Evolutionary conservation across 53 echinoderm and acorn worm genomes (phyloP).

Genomic region (Temnopleurus reevesii): DNA sequence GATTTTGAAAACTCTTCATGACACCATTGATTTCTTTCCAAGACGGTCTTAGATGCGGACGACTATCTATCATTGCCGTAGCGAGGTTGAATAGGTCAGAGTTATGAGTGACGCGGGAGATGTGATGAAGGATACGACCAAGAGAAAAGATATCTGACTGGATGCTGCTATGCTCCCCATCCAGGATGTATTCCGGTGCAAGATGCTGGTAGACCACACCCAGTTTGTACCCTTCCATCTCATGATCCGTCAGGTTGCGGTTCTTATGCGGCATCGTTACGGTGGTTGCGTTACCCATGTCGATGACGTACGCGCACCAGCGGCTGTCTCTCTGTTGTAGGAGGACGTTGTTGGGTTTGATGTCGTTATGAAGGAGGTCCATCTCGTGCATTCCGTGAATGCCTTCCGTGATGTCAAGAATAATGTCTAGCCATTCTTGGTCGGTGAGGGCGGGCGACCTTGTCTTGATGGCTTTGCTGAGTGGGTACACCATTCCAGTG

Average conservation of each 20-base stretch:
- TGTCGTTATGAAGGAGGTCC: conserved; percentile 47
- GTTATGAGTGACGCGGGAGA: conserved; percentile 17
- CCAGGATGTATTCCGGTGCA: conserved; percentile 33
- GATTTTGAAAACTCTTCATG: background rate
- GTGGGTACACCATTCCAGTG: background rate
- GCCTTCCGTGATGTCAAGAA: conserved; percentile 28
- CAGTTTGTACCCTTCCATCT: conserved; percentile 33
- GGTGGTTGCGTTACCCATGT: conserved; percentile 41
- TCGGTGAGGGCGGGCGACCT: background rate
- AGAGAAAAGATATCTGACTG: conserved; percentile 41
- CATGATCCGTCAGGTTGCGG: conserved; percentile 2
- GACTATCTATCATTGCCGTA: background rate
- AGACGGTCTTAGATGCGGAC: conserved; percentile 1
- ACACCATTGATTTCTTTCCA: conserved; percentile 10
- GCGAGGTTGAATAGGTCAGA: background rate
- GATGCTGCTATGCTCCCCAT: conserved; percentile 19
- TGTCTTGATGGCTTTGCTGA: conserved; percentile 38
- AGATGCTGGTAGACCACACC: conserved; percentile 43
- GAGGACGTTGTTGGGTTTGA: conserved; percentile 44
- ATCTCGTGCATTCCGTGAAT: conserved; percentile 32
- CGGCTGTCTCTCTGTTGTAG: background rate
- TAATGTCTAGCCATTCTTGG: conserved; percentile 30
- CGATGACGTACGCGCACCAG: conserved; percentile 39
- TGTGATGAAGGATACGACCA: background rate
- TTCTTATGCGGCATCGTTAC: conserved; percentile 16